Conservation (phyloP, 2,113 vertebrate genomes). For the Puffinus mauretanicus region DNA sequence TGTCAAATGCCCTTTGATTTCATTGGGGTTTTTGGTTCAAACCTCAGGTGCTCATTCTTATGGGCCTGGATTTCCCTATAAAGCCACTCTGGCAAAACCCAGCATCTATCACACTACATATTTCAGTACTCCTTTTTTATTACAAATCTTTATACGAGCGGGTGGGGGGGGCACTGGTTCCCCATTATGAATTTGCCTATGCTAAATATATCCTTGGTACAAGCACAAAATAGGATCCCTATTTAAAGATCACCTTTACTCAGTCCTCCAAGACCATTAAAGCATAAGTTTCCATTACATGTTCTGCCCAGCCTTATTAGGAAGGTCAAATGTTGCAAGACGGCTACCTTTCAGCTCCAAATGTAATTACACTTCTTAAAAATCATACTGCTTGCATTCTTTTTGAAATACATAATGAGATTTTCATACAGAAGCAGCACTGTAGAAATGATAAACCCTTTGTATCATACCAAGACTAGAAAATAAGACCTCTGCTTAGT, state of each 20-base stretch:
- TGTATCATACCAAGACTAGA: background rate
- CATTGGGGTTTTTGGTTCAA: background rate
- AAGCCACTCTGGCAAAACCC: background rate
- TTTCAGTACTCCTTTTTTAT: background rate
- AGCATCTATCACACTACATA: background rate
- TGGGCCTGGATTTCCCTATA: background rate
- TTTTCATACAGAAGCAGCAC: slow-evolving; percentile 25
- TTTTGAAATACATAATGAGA: slow-evolving; percentile 33
- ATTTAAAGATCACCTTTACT: slow-evolving; percentile 67
- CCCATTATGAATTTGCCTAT: background rate
- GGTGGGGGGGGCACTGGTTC: background rate
- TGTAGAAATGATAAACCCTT: background rate
- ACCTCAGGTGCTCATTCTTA: background rate
- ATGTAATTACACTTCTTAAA: slow-evolving; percentile 56
- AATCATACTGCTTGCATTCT: slow-evolving; percentile 25
- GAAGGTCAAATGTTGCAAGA: slow-evolving; percentile 69
- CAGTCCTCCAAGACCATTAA: slow-evolving; percentile 66
- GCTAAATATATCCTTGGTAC: slow-evolving; percentile 35
- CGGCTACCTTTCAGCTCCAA: slow-evolving; percentile 59
- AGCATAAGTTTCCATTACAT: slow-evolving; percentile 56
- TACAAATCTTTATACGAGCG: background rate
- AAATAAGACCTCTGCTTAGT: background rate
- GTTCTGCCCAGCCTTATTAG: slow-evolving; percentile 55
- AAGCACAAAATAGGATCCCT: background rate
- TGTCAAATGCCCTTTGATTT: background rate